Percentiles rank a stretch among this genome's conserved stretches.
phyloP scores from a whole-genome alignment of 2,888 invertebrate species.

The Caenorhabditis japonica region DNA sequence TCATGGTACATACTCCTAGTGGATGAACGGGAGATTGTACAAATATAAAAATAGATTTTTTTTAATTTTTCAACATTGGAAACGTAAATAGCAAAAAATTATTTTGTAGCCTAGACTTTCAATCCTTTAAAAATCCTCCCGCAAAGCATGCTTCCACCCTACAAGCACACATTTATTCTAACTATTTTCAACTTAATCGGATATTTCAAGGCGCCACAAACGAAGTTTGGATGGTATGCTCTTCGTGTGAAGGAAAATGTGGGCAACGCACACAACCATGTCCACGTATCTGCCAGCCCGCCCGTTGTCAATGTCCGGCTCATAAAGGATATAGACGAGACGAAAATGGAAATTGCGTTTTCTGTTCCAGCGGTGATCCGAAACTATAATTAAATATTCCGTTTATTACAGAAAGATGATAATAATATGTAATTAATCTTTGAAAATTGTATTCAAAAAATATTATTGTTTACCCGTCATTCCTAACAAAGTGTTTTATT shows the following conservation, averaged over 20 bases:
- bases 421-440: too few species aligned
- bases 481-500: slow-evolving; percentile 4
- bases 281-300: slow-evolving; percentile 58
- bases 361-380: slow-evolving; percentile 24
- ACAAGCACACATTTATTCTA: too few species aligned
- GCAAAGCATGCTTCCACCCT: too few species aligned
- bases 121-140: too few species aligned
- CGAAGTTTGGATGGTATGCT: slow-evolving; percentile 63
- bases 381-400: slow-evolving; percentile 1
- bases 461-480: slow-evolving; percentile 11
- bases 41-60: too few species aligned
- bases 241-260: slow-evolving; percentile 58
- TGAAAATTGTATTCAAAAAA: too few species aligned
- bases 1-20: too few species aligned
- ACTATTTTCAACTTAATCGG: background rate
- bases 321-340: slow-evolving; percentile 59
- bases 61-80: too few species aligned
- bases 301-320: slow-evolving; percentile 62
- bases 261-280: slow-evolving; percentile 47
- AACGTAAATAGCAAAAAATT: too few species aligned
- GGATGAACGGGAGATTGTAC: too few species aligned
- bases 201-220: slow-evolving; percentile 46
- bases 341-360: slow-evolving; percentile 49
- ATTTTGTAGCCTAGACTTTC: too few species aligned
- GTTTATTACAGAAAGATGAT: background rate